Evolutionary conservation across 23 tunicate species (phyloP), one percentile per base, ranked within the genome.

Genomic region (Trididemnum nubilum): DNA sequence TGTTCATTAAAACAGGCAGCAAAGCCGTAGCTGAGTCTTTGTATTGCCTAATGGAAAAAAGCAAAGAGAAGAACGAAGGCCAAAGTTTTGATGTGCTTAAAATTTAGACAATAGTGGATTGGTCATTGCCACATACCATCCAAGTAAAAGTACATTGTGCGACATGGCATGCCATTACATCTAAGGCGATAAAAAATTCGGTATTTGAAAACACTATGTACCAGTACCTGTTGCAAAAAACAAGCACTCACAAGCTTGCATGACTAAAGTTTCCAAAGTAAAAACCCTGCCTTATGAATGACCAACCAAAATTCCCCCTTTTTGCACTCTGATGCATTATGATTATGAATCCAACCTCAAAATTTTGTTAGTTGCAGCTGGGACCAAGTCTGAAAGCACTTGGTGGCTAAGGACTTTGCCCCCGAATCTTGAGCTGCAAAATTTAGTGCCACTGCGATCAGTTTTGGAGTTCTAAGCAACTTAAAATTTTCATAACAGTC

Each of bases 11-110:
- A 76, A 50, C 81, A 4, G 64, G 81, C 24, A 76, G 64, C 1
- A 64, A 51, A 49, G 12, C 79, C 2, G 81, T 76, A 28, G 65
- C 81, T 7, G 81, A 76, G 33, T 76, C 81, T 4, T 76, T 76
- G 9, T 76, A 76, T 44, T 0, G 81, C 12, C 64, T 76, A 37
- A 72, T 72, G 78, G 78, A 72, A n/a, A n/a, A n/a, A n/a, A n/a
- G n/a, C n/a, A n/a, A n/a, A n/a, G n/a, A n/a, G n/a, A n/a, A n/a
- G n/a, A n/a, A n/a, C n/a, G n/a, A n/a, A n/a, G n/a, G n/a, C n/a
- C n/a, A n/a, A n/a, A n/a, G n/a, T n/a, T n/a, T n/a, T n/a, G n/a
- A n/a, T n/a, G n/a, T n/a, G n/a, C n/a, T n/a, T n/a, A n/a, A n/a
- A n/a, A n/a, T n/a, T n/a, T n/a, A n/a, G n/a, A n/a, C n/a, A n/a